Base-by-base conservation (phyloP, 2,113 vertebrate species). In the Equus quagga region DNA sequence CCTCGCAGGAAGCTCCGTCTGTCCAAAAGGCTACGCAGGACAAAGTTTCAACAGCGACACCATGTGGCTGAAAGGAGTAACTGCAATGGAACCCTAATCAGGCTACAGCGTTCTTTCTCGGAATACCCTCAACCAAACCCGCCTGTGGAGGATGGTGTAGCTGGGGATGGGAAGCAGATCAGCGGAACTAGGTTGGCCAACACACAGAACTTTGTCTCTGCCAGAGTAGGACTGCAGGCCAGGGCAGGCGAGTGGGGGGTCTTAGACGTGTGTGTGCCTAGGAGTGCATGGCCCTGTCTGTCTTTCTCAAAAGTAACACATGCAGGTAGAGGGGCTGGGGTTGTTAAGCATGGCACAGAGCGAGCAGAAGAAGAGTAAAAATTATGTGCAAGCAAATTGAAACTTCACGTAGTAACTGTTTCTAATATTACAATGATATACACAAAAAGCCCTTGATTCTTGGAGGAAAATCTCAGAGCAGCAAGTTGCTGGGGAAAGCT, bases 21-120 rank as follows among this genome's bases (percentile, higher is more conserved):
- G 89, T 79, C 87, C 90, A 51, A 26, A 28, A 86, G 79, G 96
- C 93, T 89, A 69, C 41, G 36, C 83, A n/a, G 67, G 83, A 62
- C 62, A 73, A 17, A 85, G 41, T 79, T 90, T 97, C 97, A 94
- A 95, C 91, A 98, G 79, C 31, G 56, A 76, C 94, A 64, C 60
- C 93, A 58, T 21, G 90, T 91, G 97, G 86, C 62, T 15, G 3
- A 18, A 46, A 85, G 18, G 6, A 23, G 12, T 54, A 88, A 96
- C 56, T 95, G 92, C 90, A 91, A 9, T 0, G 76, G 21, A 80
- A 21, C 31, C 23, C 15, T 2, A 1, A 18, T 21, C 2, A 3
- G 11, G 1, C 24, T 10, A 33, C 26, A 31, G 69, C 21, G 31
- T 41, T 72, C 8, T 60, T 62, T 49, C 41, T 51, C 76, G 51